phyloP scores from a whole-genome alignment of 2,888 invertebrate species.

The Agrypnus murinus region DNA sequence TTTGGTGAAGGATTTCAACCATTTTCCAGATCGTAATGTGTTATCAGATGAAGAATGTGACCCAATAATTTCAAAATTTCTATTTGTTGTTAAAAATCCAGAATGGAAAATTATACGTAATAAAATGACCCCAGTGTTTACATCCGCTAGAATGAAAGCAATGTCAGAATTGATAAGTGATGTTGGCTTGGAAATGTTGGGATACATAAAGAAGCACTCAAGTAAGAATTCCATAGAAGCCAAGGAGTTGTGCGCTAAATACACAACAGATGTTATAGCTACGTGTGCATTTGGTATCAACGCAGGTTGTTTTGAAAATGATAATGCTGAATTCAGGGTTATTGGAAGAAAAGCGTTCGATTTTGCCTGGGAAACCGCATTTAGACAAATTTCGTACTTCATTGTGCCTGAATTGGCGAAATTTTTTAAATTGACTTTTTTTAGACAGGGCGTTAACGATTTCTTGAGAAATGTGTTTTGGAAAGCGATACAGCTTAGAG shows the following conservation, averaged over 20 bases:
- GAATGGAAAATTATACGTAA: constrained; percentile 73
- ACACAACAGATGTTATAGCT: constrained; percentile 70
- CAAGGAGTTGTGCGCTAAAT: constrained; percentile 68
- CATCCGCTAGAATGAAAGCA: constrained; percentile 72
- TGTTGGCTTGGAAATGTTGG: constrained; percentile 62
- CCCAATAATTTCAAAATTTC: constrained; percentile 67
- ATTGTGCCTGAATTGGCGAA: constrained; percentile 57
- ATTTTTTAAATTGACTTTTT: background rate
- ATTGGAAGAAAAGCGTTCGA: constrained; percentile 65
- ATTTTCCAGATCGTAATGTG: constrained; percentile 70
- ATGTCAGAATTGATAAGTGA: constrained; percentile 71
- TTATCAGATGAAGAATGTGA: constrained; percentile 68
- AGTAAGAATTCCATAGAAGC: constrained; percentile 58
- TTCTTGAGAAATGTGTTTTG: background rate
- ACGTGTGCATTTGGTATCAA: too few species aligned
- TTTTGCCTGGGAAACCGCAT: constrained; percentile 59
- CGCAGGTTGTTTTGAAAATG: constrained; percentile 66
- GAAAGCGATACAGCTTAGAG: background rate
- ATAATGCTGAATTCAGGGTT: constrained; percentile 66
- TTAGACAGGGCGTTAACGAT: background rate
- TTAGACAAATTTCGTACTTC: constrained; percentile 58
- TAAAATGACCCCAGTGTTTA: constrained; percentile 73
- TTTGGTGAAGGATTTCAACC: constrained; percentile 70
- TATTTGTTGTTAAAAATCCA: constrained; percentile 69
- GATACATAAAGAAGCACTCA: constrained; percentile 67